These are phyloP conservation scores for Laupala kohalensis DNA, from an alignment of 1,140 invertebrate species.

Conservation along the genomic window DNA sequence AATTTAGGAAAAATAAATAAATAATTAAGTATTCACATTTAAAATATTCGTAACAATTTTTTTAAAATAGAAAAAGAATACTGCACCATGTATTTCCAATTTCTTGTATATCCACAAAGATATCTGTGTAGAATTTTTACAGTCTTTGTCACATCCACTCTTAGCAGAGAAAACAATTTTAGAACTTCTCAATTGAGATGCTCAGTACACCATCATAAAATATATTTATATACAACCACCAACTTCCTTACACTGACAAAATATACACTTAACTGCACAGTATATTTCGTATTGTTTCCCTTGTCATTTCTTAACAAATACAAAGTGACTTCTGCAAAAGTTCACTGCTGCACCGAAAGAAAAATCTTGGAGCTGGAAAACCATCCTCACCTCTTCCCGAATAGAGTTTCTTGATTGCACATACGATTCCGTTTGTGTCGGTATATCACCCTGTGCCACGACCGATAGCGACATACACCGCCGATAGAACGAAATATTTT, in stretches of 20 bases:
- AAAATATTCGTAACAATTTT: background rate
- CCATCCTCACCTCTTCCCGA: background rate
- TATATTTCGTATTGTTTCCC: background rate
- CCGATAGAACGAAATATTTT: background rate
- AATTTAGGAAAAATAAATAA: background rate
- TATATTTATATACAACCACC: background rate
- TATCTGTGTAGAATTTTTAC: background rate
- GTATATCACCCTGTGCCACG: background rate
- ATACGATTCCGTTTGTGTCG: background rate
- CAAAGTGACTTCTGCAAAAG: background rate
- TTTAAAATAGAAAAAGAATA: background rate
- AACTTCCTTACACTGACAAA: background rate
- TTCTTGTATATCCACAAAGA: background rate
- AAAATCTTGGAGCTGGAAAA: background rate
- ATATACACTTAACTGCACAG: background rate
- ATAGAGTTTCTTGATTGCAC: background rate
- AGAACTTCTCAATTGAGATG: background rate
- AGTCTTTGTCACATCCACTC: background rate
- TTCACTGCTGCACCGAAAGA: background rate
- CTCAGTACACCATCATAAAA: background rate
- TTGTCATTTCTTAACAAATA: background rate
- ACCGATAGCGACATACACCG: background rate
- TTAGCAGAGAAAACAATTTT: background rate
- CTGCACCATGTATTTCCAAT: background rate
- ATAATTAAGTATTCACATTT: background rate